phyloP scores from a whole-genome alignment of 2,113 vertebrate genomes.

The Phyllostomus discolor region DNA sequence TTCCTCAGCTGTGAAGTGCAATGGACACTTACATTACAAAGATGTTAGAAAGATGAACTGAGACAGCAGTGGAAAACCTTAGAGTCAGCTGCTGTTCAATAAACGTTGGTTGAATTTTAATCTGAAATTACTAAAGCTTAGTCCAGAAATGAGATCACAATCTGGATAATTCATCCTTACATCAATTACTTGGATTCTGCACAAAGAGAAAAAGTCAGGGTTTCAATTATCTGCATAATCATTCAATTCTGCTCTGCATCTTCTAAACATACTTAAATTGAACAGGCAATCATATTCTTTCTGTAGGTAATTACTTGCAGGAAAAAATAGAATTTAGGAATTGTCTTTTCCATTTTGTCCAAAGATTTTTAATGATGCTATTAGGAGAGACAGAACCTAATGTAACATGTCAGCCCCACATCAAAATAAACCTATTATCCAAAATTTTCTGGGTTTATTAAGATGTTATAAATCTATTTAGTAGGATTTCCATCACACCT shows the following conservation, averaged over 20 bases:
- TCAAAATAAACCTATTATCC: constrained; percentile 46
- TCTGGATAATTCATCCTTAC: constrained; percentile 43
- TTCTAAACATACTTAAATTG: constrained; percentile 46
- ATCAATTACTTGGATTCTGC: constrained; percentile 35
- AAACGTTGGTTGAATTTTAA: constrained; percentile 45
- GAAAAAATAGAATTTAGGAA: constrained; percentile 13
- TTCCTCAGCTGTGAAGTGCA: not conserved
- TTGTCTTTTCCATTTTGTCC: not conserved
- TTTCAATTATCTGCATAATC: constrained; percentile 37
- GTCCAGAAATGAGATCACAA: constrained; percentile 15
- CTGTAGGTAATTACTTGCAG: not conserved
- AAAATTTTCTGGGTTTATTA: constrained; percentile 44
- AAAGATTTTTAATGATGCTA: not conserved
- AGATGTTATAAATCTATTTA: constrained; percentile 50
- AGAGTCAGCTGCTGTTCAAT: constrained; percentile 1
- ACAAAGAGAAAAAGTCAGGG: not conserved
- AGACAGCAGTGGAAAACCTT: not conserved
- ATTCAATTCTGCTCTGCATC: constrained; percentile 13
- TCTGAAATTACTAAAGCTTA: constrained; percentile 13
- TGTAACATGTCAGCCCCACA: not conserved
- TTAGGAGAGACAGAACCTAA: constrained; percentile 32
- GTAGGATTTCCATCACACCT: constrained; percentile 39
- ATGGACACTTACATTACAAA: not conserved
- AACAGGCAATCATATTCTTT: constrained; percentile 32
- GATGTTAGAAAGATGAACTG: not conserved